Evolutionary conservation across 2,797 vertebrate genomes (phyloP), one percentile per base, ranked within the genome.

Genomic region (Alca torda): DNA sequence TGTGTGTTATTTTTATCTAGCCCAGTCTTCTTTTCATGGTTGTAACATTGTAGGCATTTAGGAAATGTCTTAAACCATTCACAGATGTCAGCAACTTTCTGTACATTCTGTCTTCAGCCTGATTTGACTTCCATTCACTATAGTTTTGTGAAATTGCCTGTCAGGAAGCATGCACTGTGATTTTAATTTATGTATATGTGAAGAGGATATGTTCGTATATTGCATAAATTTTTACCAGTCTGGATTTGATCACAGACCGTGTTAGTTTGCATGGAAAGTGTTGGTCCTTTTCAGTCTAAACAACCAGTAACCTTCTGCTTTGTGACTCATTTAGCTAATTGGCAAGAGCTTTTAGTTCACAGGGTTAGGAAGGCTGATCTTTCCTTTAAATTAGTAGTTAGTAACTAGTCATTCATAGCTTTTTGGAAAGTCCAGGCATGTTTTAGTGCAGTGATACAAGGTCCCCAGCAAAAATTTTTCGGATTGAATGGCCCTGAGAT

Each of bases 1-100:
- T 82, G 24, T n/a, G 9, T 46, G 68, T 84, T 96, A 92, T 89
- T 93, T 96, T 96, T 95, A 43, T 75, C 72, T 84, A 91, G 33
- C 33, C 21, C n/a, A 20, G 25, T 74, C 84, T 88, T 77, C 60
- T 92, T 93, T 92, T 91, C 64, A 33, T 45, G 54, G 31, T 65
- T 91, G 72, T 93, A 89, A 72, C 43, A 26, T 30, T 59, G 30
- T 59, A 86, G 81, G n/a, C 72, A 87, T 81, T 80, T 92, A 83
- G 65, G 84, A 93, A 91, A 94, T 43, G 54, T 57, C 87, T 93
- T 91, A 83, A 92, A 87, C 26, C 9, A 1, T 80, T 85, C 6
- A 4, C 82, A 90, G 51, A 60, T 79, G 28, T 92, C 88, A 84
- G 90, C 65, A 92, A 25, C 53, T 92, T 95, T 86, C 61, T 73